phyloP scores from a whole-genome alignment of 2,888 invertebrate genomes.

The Diplazon laetatorius region DNA sequence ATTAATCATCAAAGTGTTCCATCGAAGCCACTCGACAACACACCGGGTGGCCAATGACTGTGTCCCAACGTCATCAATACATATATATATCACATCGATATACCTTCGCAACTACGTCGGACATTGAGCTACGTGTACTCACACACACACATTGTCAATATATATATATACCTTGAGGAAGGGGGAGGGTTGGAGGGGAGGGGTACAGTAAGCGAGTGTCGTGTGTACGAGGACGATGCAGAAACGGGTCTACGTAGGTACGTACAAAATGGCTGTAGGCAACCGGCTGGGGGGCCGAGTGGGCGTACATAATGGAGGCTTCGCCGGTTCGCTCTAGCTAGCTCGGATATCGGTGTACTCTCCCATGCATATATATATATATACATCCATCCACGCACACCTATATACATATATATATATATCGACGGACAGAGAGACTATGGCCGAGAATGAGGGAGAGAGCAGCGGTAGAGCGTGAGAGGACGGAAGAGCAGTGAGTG shows the following conservation, averaged over 20 bases:
- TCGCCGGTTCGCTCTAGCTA: constrained; percentile 73
- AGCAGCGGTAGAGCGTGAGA: not conserved
- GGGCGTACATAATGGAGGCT: constrained; percentile 82
- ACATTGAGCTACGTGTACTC: not conserved
- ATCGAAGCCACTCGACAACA: not conserved
- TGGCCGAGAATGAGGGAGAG: constrained; percentile 68
- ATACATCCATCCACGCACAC: no score
- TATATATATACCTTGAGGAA: no score
- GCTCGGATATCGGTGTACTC: constrained; percentile 56
- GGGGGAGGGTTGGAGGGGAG: no score
- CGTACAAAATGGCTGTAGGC: constrained; percentile 82
- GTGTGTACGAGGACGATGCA: constrained; percentile 63
- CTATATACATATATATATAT: constrained; percentile 9
- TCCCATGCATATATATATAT: not conserved
- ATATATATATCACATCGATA: constrained; percentile 17
- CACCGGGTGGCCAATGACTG: constrained; percentile 1
- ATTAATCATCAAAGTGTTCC: not conserved
- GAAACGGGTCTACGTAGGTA: constrained; percentile 64
- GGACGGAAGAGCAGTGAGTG: constrained; percentile 50
- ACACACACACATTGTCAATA: constrained; percentile 11
- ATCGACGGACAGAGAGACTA: constrained; percentile 67
- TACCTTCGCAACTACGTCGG: not conserved
- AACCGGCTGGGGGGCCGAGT: constrained; percentile 73
- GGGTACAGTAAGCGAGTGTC: constrained; percentile 35
- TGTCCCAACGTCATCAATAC: no score